Base-by-base conservation (phyloP, 2,888 invertebrate species). In the Opisthograptis luteolata region DNA sequence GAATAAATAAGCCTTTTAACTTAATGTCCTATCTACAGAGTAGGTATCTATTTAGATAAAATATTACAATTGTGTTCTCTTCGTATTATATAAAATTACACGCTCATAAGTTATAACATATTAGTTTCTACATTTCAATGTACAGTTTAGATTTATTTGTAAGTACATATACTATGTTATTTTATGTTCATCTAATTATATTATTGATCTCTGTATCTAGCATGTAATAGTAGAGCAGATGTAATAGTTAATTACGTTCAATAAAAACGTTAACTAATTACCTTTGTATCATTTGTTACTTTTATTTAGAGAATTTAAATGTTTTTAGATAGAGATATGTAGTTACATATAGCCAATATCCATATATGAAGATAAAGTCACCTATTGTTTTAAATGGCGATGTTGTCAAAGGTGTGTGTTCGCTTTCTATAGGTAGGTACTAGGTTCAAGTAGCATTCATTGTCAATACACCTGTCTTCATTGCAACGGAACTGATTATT, bases 201-300 rank as follows among this genome's bases (percentile, higher is more conserved):
- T n/a, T n/a, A n/a, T 74, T 64, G 73, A 81, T 80, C 79, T 79
- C 78, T 79, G 48, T 59, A 57, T 66, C 64, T 81, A 84, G 79
- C 69, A 66, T 35, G 25, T 77, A 64, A 73, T 70, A 48, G 82
- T 87, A 86, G 81, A 67, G 70, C 59, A 76, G 77, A 76, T 86
- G 83, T 87, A 85, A 81, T 84, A 81, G 81, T 50, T 35, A 17
- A 87, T 87, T 86, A 78, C 84, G 87, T 87, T 87, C 82, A 89
- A 85, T 89, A 87, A 89, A 86, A 89, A 82, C 76, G 86, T 86
- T 89, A 87, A 45, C 70, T 79, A 79, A 81, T n/a, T 79, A 73
- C 52, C 54, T 52, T 60, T 53, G 65, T 57, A 74, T 54, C 55
- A 53, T 60, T 53, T 24, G 45, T 35, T 31, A 13, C 36, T 19